These are phyloP conservation scores for Hydropsyche betteni DNA, from an alignment of 2,888 invertebrate genomes.

Conservation along the genomic window DNA sequence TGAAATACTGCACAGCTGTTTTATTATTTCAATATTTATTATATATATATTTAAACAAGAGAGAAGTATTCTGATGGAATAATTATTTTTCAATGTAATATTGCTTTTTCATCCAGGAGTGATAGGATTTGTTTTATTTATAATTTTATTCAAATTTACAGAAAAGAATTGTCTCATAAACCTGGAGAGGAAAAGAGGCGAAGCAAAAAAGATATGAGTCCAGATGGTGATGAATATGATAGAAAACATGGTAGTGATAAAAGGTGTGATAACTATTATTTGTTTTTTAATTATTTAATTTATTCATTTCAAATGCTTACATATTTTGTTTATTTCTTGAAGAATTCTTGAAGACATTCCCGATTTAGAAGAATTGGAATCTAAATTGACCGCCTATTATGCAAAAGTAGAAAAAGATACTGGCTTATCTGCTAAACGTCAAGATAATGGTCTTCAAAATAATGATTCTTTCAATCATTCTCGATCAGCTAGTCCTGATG, in stretches of 20 bases:
- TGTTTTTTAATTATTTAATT: not conserved
- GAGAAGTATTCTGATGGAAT: not conserved
- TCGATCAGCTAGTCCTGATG: slow-evolving; percentile 62
- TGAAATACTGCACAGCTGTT: not conserved
- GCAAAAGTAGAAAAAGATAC: slow-evolving; percentile 76
- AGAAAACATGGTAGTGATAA: slow-evolving; percentile 63
- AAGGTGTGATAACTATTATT: slow-evolving; percentile 56
- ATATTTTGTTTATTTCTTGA: slow-evolving; percentile 41
- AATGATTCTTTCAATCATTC: slow-evolving; percentile 49
- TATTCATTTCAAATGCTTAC: not conserved
- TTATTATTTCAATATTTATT: not conserved
- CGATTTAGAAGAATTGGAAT: slow-evolving; percentile 79
- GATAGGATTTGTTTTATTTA: not conserved
- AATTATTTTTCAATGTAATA: not conserved
- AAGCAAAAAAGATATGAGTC: slow-evolving; percentile 64
- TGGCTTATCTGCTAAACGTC: slow-evolving; percentile 62
- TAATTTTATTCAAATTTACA: slow-evolving; percentile 36
- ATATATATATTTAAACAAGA: not conserved
- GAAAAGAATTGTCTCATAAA: slow-evolving; percentile 54
- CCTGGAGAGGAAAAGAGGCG: slow-evolving; percentile 55
- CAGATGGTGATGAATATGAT: slow-evolving; percentile 65
- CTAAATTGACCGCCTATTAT: slow-evolving; percentile 80
- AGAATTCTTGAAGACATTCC: slow-evolving; percentile 75
- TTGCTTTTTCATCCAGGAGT: not conserved
- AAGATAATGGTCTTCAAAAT: slow-evolving; percentile 61